A percentile compares a stretch with the other conserved stretches of the same genome.
Evolutionary conservation across 1,140 invertebrate species (phyloP).

Genomic region (Euura saliciscinereae): DNA sequence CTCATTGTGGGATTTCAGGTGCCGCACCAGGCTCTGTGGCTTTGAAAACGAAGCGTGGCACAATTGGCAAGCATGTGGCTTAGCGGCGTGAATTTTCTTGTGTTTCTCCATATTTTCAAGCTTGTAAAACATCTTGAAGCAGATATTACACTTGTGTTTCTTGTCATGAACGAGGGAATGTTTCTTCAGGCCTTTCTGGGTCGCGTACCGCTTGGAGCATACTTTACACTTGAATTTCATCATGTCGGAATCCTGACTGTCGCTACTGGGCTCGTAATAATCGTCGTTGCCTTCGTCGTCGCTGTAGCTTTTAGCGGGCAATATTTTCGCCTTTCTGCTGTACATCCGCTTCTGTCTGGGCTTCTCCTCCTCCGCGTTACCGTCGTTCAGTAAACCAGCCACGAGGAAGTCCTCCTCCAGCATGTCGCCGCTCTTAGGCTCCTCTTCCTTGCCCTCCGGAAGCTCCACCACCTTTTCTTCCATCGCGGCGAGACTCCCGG

Average conservation of each 20-base stretch:
- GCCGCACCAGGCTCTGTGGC: constrained; percentile 40
- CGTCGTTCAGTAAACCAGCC: constrained; percentile 24
- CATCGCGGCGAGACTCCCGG: constrained; percentile 30
- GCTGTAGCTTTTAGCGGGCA: constrained; percentile 37
- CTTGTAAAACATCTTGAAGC: constrained; percentile 52
- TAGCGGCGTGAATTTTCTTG: constrained; percentile 42
- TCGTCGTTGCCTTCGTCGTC: constrained; percentile 42
- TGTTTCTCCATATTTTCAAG: constrained; percentile 52
- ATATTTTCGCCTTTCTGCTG: constrained; percentile 39
- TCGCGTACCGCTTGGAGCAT: constrained; percentile 47
- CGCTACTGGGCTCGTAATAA: constrained; percentile 39
- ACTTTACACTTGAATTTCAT: constrained; percentile 50
- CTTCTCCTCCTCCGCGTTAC: constrained; percentile 23
- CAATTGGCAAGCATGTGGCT: constrained; percentile 47
- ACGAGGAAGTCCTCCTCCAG: constrained; percentile 24
- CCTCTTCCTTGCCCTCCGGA: constrained; percentile 32
- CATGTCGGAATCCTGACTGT: constrained; percentile 37
- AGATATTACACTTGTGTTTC: constrained; percentile 48
- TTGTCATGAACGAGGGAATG: constrained; percentile 52
- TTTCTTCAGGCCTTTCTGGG: constrained; percentile 53
- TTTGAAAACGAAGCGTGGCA: constrained; percentile 48
- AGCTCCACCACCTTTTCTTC: constrained; percentile 44
- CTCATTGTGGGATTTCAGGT: constrained; percentile 44
- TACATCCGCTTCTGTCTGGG: constrained; percentile 40
- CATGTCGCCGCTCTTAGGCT: constrained; percentile 15